Evolutionary conservation across 2,113 vertebrate genomes (phyloP).

Genomic region (Oxyruncus cristatus): DNA sequence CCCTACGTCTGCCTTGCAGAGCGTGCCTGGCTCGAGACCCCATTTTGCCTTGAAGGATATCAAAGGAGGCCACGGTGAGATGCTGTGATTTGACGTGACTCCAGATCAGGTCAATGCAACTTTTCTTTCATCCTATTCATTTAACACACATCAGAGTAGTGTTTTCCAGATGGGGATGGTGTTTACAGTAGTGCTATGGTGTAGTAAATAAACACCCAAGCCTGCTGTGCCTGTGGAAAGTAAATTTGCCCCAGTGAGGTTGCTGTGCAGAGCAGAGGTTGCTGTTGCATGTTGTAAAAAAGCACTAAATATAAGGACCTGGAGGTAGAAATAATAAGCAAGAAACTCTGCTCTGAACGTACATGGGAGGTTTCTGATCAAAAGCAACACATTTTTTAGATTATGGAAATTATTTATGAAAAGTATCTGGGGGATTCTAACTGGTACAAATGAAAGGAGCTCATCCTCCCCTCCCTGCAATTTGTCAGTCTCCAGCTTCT

Average conservation of each 20-base stretch:
- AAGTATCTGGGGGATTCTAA: neutral
- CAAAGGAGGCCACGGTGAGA: neutral
- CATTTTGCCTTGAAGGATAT: neutral
- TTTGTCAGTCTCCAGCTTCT: neutral
- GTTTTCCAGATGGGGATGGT: neutral
- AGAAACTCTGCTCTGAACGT: neutral
- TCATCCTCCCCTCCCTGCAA: neutral
- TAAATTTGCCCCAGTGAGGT: neutral
- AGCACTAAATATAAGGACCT: fast-evolving
- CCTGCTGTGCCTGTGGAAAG: neutral
- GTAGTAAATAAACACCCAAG: neutral
- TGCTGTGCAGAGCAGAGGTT: fast-evolving
- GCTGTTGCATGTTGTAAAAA: neutral
- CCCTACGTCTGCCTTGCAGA: neutral
- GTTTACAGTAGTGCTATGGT: neutral
- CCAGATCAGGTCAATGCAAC: neutral
- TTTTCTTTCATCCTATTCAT: neutral
- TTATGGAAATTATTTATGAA: neutral
- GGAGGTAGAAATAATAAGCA: neutral
- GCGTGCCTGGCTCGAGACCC: fast-evolving
- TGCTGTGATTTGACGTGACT: neutral
- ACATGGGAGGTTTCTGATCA: neutral
- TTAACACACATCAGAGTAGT: neutral
- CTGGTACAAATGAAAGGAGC: neutral
- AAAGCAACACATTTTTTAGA: neutral